Base-by-base conservation (phyloP, 2,113 vertebrate genomes). In the Centropristis striata region DNA sequence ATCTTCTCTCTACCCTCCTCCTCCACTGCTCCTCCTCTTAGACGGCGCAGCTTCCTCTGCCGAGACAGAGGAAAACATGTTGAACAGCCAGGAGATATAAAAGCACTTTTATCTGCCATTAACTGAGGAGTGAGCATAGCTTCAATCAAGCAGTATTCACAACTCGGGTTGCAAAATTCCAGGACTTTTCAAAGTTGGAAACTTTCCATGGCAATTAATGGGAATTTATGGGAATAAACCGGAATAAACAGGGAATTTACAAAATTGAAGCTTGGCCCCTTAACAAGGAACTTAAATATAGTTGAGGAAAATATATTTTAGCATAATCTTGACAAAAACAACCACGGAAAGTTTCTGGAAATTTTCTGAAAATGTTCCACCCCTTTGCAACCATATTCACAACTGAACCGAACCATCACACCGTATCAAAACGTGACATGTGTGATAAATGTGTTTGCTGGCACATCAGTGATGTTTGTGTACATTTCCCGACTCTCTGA, bases 81-180 rank as follows among this genome's bases (percentile, higher is more conserved):
- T 69, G 41, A 78, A 81, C 39, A 79, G 49, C 66, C 55, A 65
- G 60, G 2, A 23, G 14, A 78, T 65, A 86, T 85, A 79, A 88
- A 88, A 71, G 36, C 70, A 61, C 86, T 81, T 82, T 93, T 85
- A 90, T 81, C 42, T 20, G 42, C 90, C 80, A 83, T 89, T 92
- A 91, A 71, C 80, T 75, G 64, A 36, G 72, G 81, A 90, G 83
- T 46, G 66, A 51, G 63, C 53, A 75, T n/a, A 13, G 71, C 84
- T 84, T 85, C 76, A 86, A 83, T 88, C 72, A 88, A 84, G 84
- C 69, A 63, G 57, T 60, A 74, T 75, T 87, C 51, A 81, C 78
- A 68, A 66, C 64, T 63, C n/a, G n/a, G n/a, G n/a, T n/a, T n/a
- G n/a, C n/a, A n/a, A n/a, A n/a, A n/a, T n/a, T n/a, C n/a, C n/a